These are phyloP conservation scores for Pseudomyrmex pallidus DNA, from an alignment of 1,140 invertebrate genomes.

Conservation along the genomic window DNA sequence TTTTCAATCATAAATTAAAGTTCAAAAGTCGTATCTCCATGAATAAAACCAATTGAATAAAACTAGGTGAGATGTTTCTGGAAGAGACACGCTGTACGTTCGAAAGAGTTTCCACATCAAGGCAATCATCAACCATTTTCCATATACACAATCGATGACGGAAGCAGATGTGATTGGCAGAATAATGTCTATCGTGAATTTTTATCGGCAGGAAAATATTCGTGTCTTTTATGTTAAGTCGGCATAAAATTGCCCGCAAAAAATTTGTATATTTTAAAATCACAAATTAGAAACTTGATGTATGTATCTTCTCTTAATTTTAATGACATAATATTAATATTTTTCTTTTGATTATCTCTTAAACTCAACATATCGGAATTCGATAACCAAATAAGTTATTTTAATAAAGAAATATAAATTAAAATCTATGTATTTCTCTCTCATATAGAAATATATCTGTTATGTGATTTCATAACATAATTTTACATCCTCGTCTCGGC, in stretches of 20 bases:
- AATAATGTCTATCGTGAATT: conserved; percentile 4
- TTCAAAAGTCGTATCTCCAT: background rate
- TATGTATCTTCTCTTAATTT: background rate
- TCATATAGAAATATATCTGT: too few species aligned
- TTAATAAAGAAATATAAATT: background rate
- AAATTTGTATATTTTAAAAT: too few species aligned
- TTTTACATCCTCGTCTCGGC: too few species aligned
- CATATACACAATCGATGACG: background rate
- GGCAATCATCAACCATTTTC: background rate
- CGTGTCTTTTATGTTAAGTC: background rate
- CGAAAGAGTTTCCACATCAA: background rate
- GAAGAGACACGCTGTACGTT: background rate
- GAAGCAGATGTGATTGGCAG: conserved; percentile 9
- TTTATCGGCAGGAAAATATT: background rate
- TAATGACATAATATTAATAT: background rate
- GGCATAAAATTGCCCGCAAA: too few species aligned
- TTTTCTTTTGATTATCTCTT: too few species aligned
- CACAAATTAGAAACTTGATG: background rate
- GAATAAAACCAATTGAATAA: background rate
- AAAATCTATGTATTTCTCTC: background rate
- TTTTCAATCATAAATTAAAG: background rate
- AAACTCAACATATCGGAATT: background rate
- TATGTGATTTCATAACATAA: too few species aligned
- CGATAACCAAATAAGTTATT: background rate
- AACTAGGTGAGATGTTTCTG: background rate